Evolutionary conservation across 1,140 invertebrate species (phyloP).

Genomic region (Drosophila asahinai): DNA sequence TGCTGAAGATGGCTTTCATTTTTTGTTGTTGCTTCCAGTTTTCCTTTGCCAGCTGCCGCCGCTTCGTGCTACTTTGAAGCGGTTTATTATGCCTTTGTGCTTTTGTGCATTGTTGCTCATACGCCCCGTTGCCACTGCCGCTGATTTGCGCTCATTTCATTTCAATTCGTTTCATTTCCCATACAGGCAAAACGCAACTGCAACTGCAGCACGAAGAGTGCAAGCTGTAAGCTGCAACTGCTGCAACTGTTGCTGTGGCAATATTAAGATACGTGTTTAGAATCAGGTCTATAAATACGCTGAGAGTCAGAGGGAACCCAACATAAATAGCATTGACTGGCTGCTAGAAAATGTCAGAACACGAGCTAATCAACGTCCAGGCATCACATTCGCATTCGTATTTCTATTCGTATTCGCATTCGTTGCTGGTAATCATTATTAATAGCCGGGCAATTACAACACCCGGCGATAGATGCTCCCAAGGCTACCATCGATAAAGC

Average conservation of each 20-base stretch:
- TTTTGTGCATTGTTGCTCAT: constrained; percentile 71
- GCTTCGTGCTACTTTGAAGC: constrained; percentile 60
- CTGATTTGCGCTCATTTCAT: constrained; percentile 70
- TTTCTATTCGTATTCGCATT: constrained; percentile 36
- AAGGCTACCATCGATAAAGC: constrained; percentile 51
- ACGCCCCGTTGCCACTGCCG: constrained; percentile 58
- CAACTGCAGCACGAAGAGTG: constrained; percentile 19
- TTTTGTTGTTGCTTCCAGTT: neutral
- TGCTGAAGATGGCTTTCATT: constrained; percentile 34
- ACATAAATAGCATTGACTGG: constrained; percentile 76
- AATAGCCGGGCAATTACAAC: constrained; percentile 77
- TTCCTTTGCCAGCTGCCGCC: constrained; percentile 23
- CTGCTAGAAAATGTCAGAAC: constrained; percentile 72
- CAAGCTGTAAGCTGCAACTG: constrained; percentile 16
- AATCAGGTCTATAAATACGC: constrained; percentile 78
- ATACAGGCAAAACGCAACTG: constrained; percentile 40
- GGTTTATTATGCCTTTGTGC: constrained; percentile 63
- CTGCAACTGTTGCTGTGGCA: constrained; percentile 14
- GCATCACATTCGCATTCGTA: constrained; percentile 42
- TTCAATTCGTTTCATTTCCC: constrained; percentile 51
- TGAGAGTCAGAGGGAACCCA: constrained; percentile 23
- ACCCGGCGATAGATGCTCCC: constrained; percentile 56
- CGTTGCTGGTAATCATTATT: constrained; percentile 74
- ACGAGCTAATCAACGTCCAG: constrained; percentile 62
- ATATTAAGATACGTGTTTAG: constrained; percentile 63